Base-by-base conservation (phyloP, 2,113 vertebrate species). In the Oncorhynchus masou region DNA sequence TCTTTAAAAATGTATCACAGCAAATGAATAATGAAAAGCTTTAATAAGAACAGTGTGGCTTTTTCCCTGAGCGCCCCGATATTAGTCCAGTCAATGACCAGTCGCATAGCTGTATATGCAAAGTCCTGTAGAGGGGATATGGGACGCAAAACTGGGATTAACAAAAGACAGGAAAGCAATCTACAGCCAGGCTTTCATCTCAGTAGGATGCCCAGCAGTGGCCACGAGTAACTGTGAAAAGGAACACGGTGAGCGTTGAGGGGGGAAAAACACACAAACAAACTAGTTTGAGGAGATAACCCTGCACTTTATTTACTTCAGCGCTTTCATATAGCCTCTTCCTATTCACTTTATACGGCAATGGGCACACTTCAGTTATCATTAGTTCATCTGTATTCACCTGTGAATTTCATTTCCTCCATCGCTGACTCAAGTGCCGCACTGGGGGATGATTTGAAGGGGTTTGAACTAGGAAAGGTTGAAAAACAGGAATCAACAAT, bases 21-120 rank as follows among this genome's bases (percentile, higher is more conserved):
- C 70, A 9, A 68, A 81, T 31, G 48, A 75, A 81, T 84, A 78
- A 81, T 76, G 59, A 78, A 77, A 78, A 45, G 70, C 73, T 51
- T 81, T 73, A 80, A 80, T 60, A 65, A 13, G n/a, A 7, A 45
- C 39, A 45, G 39, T 11, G 8, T 62, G 60, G 34, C 5, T 71
- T 71, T 71, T 29, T 24, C 48, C 72, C 60, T 81, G 71, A 77
- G 76, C 71, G 13, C 13, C 45, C 29, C 19, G 22, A 73, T 20
- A 74, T 66, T 65, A 25, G 24, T 60, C 20, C 39, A 15, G 60
- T 15, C 60, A 48, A 74, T 5, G 31, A 25, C 59, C 72, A 48
- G 31, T 27, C n/a, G 68, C 60, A 60, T 31, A 27, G 24, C 60
- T 65, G 71, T 74, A 74, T 68, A 54, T 70, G n/a, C n/a, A 1